Percentiles rank a stretch among this genome's conserved stretches.
Evolutionary conservation across 2,888 invertebrate species (phyloP).

Genomic region (Crematogaster levior): DNA sequence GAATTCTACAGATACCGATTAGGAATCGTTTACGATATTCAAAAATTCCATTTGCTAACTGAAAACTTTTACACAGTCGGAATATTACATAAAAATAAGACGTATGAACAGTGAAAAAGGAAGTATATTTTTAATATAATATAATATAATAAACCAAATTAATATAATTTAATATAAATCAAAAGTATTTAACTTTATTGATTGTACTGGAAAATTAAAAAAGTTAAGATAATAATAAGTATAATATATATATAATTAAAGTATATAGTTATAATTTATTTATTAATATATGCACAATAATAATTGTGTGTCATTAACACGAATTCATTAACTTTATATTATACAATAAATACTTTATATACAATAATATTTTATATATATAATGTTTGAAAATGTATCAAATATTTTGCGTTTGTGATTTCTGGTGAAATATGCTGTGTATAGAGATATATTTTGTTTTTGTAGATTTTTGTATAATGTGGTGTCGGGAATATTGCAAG

Average conservation of each 20-base stretch:
- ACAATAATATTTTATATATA: neutral
- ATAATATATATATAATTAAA: neutral
- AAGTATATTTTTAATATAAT: too few species aligned
- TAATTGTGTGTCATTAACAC: neutral
- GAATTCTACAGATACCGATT: constrained; percentile 21
- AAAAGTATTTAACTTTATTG: neutral
- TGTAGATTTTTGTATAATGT: neutral
- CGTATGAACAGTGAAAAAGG: neutral
- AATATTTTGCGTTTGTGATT: neutral
- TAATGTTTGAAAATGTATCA: neutral
- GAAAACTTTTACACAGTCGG: neutral
- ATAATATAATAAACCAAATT: too few species aligned
- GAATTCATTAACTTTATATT: neutral
- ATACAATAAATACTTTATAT: neutral
- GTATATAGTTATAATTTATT: neutral
- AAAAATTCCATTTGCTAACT: neutral
- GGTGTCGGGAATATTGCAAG: constrained; percentile 12
- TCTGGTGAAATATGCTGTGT: neutral
- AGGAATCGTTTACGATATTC: constrained; percentile 6
- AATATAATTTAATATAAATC: neutral
- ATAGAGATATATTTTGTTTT: constrained; percentile 26
- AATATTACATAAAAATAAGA: neutral
- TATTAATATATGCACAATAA: neutral
- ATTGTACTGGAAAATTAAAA: neutral
- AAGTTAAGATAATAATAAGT: neutral